Evolutionary conservation across 2,113 vertebrate species (phyloP).

Genomic region (Scortum barcoo): DNA sequence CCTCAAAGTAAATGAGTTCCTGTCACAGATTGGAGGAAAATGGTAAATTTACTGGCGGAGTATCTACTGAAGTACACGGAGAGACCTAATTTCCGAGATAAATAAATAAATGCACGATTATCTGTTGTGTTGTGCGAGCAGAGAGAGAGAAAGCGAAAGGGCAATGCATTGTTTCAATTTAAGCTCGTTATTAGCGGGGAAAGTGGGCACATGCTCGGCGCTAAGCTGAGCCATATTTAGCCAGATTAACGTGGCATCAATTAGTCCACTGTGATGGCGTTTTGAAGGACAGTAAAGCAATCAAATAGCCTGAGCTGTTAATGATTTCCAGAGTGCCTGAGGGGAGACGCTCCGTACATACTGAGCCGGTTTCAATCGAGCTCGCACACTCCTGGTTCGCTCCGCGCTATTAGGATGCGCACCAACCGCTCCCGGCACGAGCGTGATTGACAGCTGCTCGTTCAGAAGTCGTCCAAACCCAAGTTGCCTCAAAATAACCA

Average conservation of each 20-base stretch:
- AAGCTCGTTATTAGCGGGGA: slow-evolving; percentile 50
- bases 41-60: slow-evolving; percentile 9
- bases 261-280: slow-evolving; percentile 66
- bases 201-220: slow-evolving; percentile 69
- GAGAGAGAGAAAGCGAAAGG: slow-evolving; percentile 40
- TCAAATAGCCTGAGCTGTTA: slow-evolving; percentile 69
- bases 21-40: slow-evolving; percentile 35
- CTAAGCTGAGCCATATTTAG: slow-evolving; percentile 64
- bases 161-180: slow-evolving; percentile 43
- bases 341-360: slow-evolving; percentile 50
- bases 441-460: slow-evolving; percentile 61
- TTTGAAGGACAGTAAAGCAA: slow-evolving; percentile 76
- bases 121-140: slow-evolving; percentile 6
- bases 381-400: slow-evolving; percentile 32
- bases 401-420: slow-evolving; percentile 1
- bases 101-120: slow-evolving; percentile 52
- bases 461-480: slow-evolving; percentile 70
- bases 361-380: slow-evolving; percentile 46
- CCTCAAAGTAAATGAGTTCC: slow-evolving; percentile 51
- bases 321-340: slow-evolving; percentile 62
- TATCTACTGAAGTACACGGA: slow-evolving; percentile 19
- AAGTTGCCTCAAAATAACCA: slow-evolving; percentile 77
- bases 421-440: slow-evolving; percentile 46
- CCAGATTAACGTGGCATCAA: slow-evolving; percentile 72
- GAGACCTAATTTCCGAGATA: slow-evolving; percentile 6